Evolutionary conservation across 2,113 vertebrate genomes (phyloP).

Genomic region (Girardinichthys multiradiatus): DNA sequence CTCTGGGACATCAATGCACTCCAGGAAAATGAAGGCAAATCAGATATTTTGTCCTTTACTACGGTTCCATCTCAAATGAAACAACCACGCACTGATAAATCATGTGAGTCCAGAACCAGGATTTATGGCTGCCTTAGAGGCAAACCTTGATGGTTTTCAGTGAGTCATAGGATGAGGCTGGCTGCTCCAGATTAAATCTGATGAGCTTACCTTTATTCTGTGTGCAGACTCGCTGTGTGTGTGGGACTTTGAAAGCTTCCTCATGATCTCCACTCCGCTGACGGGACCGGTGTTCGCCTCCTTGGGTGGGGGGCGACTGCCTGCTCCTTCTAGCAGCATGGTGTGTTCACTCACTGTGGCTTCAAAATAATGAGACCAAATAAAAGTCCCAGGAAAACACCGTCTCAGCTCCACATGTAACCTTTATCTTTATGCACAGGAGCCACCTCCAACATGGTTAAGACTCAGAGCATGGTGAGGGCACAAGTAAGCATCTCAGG

Average conservation of each 20-base stretch:
- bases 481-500: too few relatives aligned
- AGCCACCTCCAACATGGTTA: too few relatives aligned
- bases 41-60: too few relatives aligned
- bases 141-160: neutral
- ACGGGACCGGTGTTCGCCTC: conserved; percentile 89
- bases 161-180: too few relatives aligned
- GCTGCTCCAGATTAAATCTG: too few relatives aligned
- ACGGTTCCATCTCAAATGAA: too few relatives aligned
- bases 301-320: conserved; percentile 87
- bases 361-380: conserved; percentile 73
- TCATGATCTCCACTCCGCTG: conserved; percentile 96
- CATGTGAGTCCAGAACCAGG: neutral
- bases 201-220: conserved; percentile 93
- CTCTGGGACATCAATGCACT: too few relatives aligned
- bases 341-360: conserved; percentile 97
- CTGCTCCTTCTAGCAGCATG: conserved; percentile 92
- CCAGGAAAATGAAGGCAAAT: too few relatives aligned
- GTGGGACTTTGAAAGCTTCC: conserved; percentile 96
- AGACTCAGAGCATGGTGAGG: too few relatives aligned
- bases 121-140: neutral
- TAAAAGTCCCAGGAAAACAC: conserved; percentile 46
- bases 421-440: too few relatives aligned
- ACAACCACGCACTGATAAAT: too few relatives aligned
- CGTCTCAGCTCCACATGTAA: too few relatives aligned
- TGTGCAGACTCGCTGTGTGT: conserved; percentile 92